These are phyloP conservation scores for Amphipyra berbera DNA, from an alignment of 2,888 invertebrate species.

Conservation along the genomic window DNA sequence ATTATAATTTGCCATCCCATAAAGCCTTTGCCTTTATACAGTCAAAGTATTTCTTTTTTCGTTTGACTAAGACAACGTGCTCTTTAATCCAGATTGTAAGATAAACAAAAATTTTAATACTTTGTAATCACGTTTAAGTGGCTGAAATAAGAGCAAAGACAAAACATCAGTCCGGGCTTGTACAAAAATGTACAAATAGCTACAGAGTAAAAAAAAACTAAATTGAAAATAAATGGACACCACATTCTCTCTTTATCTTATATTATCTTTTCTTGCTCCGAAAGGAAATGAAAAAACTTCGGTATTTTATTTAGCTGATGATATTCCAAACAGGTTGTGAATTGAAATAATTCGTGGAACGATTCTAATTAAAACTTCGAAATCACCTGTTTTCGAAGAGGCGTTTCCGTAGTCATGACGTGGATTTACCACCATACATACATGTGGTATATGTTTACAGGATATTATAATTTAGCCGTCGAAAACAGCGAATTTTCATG, in stretches of 20 bases:
- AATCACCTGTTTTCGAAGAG: constrained; percentile 26
- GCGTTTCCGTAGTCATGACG: constrained; percentile 4
- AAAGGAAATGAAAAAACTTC: constrained; percentile 62
- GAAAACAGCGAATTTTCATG: constrained; percentile 65
- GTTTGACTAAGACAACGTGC: constrained; percentile 19
- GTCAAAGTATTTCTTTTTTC: constrained; percentile 30
- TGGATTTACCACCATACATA: not conserved
- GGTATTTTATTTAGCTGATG: constrained; percentile 42
- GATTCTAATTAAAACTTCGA: constrained; percentile 48
- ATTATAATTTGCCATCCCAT: constrained; percentile 12
- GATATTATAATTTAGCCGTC: constrained; percentile 51
- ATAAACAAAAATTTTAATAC: constrained; percentile 36
- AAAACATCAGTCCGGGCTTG: constrained; percentile 6
- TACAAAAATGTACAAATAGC: constrained; percentile 10
- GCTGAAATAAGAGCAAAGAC: constrained; percentile 25
- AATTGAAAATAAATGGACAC: constrained; percentile 31
- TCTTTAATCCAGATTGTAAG: constrained; percentile 24
- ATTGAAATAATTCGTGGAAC: constrained; percentile 41
- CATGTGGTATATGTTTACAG: not conserved
- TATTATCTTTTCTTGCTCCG: constrained; percentile 34
- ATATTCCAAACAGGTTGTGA: constrained; percentile 36
- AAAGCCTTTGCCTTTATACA: constrained; percentile 11
- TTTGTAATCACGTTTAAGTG: constrained; percentile 32
- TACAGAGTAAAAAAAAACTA: constrained; percentile 17
- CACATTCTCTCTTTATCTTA: constrained; percentile 37